Evolutionary conservation across 2,888 invertebrate species (phyloP), one percentile per base, ranked within the genome.

Genomic region (Pedicia rivosa): DNA sequence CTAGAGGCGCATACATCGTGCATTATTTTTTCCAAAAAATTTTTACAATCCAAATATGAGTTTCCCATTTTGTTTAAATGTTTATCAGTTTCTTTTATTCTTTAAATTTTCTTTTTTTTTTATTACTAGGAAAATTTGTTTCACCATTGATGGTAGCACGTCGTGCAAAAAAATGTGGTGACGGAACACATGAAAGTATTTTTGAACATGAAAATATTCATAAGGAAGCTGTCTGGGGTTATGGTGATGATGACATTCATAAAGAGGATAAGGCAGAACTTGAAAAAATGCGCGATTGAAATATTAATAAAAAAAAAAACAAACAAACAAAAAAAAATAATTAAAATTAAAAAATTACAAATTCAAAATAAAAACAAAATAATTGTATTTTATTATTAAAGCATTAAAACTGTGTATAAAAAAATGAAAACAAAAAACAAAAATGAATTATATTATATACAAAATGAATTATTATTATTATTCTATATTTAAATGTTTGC

Each of bases 221-320:
- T 39, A 51, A 52, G 36, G 50, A 58, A 41, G 52, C 55, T 39
- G 60, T 72, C 4, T 75, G 74, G 74, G 74, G 74, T n/a, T 74
- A 67, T 47, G 74, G 73, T 0, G 74, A 75, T 50, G 47, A 47
- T 2, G 74, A 74, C 47, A 64, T 74, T 27, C 57, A 63, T 2
- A 43, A 52, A 12, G 72, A 72, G 40, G 73, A 74, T 50, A 50
- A 63, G 16, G 50, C 55, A 9, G 73, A 74, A 43, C 48, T 74
- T 41, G 62, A 64, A 30, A 51, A 53, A 27, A 72, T 72, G 70
- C 61, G 63, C 29, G 57, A 57, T 40, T 63, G 56, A 48, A 43
- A 20, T 15, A 3, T 9, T 13, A 9, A 37, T 25, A 15, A 16
- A 30, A 22, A 34, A 34, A 28, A 15, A 20, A 12, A 3, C 7